Conservation (phyloP, 2,113 vertebrate genomes). For the Merops nubicus region DNA sequence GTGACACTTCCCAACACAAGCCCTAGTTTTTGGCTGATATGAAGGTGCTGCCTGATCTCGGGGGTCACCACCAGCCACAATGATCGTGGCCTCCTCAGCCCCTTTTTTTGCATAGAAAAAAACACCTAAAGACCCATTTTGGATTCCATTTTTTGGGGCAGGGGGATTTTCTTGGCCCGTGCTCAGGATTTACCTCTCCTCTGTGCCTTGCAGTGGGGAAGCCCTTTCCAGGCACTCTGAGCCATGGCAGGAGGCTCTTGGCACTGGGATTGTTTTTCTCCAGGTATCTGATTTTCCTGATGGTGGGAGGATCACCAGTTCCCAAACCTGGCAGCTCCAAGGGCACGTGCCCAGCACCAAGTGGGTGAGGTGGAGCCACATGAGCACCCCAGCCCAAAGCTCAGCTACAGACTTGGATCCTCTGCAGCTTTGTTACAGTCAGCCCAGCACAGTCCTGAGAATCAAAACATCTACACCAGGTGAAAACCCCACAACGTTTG, state of each 20-base stretch:
- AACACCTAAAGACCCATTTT: too few relatives aligned
- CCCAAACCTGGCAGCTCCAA: background rate
- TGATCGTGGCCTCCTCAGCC: fast-evolving
- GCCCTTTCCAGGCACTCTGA: background rate
- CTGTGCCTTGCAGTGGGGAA: background rate
- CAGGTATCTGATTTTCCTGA: background rate
- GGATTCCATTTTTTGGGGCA: background rate
- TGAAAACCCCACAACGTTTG: background rate
- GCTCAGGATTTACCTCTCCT: background rate
- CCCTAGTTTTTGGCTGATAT: fast-evolving
- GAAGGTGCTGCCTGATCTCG: background rate
- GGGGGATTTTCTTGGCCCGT: background rate
- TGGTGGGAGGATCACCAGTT: fast-evolving
- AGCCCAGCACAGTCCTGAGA: background rate
- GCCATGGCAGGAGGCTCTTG: fast-evolving
- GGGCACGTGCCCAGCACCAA: fast-evolving
- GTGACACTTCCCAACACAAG: background rate
- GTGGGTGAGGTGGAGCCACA: background rate
- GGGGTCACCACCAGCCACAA: background rate
- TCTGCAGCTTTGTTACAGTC: background rate
- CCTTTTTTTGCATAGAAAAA: background rate
- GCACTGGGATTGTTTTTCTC: background rate
- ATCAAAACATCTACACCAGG: background rate
- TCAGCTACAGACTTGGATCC: background rate
- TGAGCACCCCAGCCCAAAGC: background rate